Percentiles rank a stretch among this genome's conserved stretches.
phyloP scores from a whole-genome alignment of 2,113 vertebrate species.

The Coptodon rendalli region DNA sequence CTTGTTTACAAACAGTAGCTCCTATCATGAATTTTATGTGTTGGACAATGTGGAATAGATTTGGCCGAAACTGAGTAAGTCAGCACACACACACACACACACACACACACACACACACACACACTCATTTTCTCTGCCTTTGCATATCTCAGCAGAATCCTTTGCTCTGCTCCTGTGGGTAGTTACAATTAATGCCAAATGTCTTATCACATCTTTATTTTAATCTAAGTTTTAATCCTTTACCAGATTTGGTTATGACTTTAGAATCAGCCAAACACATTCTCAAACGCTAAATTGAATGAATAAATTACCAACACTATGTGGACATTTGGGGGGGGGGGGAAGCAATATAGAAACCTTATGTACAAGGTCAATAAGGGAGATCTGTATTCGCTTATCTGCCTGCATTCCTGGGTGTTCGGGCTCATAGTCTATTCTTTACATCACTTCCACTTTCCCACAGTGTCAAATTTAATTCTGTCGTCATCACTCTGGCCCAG shows the following conservation, averaged over 20 bases:
- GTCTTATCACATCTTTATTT: not conserved
- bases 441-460: not conserved
- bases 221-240: not conserved
- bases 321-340: not conserved
- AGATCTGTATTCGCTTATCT: not conserved
- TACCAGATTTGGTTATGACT: not conserved
- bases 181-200: not conserved
- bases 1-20: constrained; percentile 9
- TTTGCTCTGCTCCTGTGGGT: not conserved
- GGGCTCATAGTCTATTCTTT: not conserved
- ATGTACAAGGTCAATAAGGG: not conserved
- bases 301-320: not conserved
- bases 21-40: not conserved
- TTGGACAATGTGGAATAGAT: not conserved
- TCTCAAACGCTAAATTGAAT: not conserved
- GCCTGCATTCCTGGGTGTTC: not conserved
- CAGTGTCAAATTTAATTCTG: not conserved
- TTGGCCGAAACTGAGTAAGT: too few relatives aligned
- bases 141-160: not conserved
- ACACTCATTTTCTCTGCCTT: not conserved
- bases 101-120: not conserved
- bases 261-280: not conserved
- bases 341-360: not conserved
- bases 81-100: not conserved
- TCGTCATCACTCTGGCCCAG: not conserved